Evolutionary conservation across 2,113 vertebrate species (phyloP).

Genomic region (Aplodontia rufa): DNA sequence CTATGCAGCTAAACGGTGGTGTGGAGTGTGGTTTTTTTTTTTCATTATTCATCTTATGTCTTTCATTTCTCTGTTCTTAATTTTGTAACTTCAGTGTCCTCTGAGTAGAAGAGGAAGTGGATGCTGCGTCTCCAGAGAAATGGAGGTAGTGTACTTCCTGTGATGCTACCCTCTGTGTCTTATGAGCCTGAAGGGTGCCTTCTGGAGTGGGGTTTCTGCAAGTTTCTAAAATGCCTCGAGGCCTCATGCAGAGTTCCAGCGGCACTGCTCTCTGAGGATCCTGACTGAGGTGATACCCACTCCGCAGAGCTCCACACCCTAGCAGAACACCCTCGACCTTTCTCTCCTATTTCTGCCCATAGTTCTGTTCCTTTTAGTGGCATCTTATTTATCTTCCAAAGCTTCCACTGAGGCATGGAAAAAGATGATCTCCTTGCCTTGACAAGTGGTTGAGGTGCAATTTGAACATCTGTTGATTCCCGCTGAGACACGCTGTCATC

Average conservation of each 20-base stretch:
- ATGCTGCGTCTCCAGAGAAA: background rate
- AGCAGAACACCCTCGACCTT: background rate
- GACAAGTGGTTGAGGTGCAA: background rate
- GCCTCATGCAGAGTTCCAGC: background rate
- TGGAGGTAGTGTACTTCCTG: background rate
- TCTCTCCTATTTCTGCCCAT: too few species aligned
- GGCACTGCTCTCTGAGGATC: background rate
- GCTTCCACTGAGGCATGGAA: background rate
- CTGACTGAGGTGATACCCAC: background rate
- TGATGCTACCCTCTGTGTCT: background rate
- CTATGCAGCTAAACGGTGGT: background rate
- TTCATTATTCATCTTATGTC: background rate
- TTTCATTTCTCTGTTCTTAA: background rate
- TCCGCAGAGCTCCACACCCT: background rate
- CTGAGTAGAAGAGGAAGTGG: background rate
- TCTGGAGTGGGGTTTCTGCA: background rate
- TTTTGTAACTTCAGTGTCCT: background rate
- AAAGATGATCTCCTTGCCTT: background rate
- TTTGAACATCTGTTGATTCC: background rate
- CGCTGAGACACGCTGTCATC: background rate
- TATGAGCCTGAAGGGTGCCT: background rate
- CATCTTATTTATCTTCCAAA: background rate
- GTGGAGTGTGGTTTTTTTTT: too few species aligned
- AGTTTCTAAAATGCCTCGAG: background rate
- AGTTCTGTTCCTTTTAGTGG: background rate